Evolutionary conservation across 2,113 vertebrate species (phyloP).

Genomic region (Oreochromis tanganicae): DNA sequence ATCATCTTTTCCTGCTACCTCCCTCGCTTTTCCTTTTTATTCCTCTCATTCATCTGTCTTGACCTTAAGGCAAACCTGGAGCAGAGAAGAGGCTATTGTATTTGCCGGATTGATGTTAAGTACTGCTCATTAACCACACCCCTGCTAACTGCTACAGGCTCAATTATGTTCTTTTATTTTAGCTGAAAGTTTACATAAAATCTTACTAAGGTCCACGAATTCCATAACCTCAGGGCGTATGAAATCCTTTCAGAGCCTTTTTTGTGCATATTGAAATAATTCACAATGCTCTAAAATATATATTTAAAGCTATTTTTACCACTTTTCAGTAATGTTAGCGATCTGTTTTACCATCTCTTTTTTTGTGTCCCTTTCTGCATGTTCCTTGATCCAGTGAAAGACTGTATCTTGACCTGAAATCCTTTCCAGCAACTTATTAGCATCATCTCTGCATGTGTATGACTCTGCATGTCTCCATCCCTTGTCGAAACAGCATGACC

Average conservation of each 20-base stretch:
- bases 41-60: neutral
- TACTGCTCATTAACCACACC: constrained; percentile 10
- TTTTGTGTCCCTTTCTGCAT: neutral
- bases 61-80: neutral
- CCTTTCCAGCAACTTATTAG: constrained; percentile 17
- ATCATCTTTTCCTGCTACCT: neutral
- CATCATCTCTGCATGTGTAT: neutral
- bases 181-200: neutral
- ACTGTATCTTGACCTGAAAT: neutral
- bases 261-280: neutral
- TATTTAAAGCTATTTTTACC: neutral
- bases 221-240: neutral
- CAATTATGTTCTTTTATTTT: neutral
- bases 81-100: neutral
- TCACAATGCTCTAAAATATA: neutral
- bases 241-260: neutral
- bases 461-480: constrained; percentile 1
- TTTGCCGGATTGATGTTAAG: constrained; percentile 10
- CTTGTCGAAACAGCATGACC: constrained; percentile 42
- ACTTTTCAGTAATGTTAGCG: neutral
- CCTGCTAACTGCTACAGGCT: neutral
- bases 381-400: neutral
- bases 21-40: neutral
- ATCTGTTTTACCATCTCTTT: neutral
- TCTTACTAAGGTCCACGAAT: neutral